phyloP scores from a whole-genome alignment of 64 coral and sea anemone genomes.

The Catalaphyllia jardinei region DNA sequence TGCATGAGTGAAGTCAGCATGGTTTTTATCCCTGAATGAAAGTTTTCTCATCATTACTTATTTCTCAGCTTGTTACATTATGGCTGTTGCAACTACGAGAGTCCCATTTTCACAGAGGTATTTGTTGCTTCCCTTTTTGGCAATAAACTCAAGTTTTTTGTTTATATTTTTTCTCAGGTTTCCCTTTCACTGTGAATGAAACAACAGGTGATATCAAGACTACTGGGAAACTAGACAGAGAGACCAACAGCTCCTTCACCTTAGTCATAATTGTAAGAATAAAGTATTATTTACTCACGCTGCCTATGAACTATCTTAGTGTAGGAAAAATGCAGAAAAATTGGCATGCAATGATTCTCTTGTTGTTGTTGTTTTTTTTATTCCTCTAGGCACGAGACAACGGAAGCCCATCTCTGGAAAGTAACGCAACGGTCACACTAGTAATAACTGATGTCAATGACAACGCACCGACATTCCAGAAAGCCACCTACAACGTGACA shows the following conservation, averaged over 20 bases:
- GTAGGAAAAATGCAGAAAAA: too few relatives aligned
- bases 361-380: too few relatives aligned
- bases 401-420: conserved; percentile 47
- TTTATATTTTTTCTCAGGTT: background rate
- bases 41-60: too few relatives aligned
- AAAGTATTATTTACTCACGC: background rate
- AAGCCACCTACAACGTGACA: conserved; percentile 62
- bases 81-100: too few relatives aligned
- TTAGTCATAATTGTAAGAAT: conserved; percentile 69
- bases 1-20: too few relatives aligned
- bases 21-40: too few relatives aligned
- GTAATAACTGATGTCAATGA: conserved; percentile 84
- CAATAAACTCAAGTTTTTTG: background rate
- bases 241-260: conserved; percentile 58
- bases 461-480: conserved; percentile 60
- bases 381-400: conserved; percentile 72
- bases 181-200: conserved; percentile 46
- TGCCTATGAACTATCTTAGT: too few relatives aligned
- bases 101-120: too few relatives aligned
- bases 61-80: too few relatives aligned
- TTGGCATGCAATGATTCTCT: too few relatives aligned
- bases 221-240: conserved; percentile 63
- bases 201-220: conserved; percentile 70
- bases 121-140: too few relatives aligned
- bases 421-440: conserved; percentile 63